phyloP scores from a whole-genome alignment of 2,113 vertebrate genomes.

The Sceloporus tristichus region DNA sequence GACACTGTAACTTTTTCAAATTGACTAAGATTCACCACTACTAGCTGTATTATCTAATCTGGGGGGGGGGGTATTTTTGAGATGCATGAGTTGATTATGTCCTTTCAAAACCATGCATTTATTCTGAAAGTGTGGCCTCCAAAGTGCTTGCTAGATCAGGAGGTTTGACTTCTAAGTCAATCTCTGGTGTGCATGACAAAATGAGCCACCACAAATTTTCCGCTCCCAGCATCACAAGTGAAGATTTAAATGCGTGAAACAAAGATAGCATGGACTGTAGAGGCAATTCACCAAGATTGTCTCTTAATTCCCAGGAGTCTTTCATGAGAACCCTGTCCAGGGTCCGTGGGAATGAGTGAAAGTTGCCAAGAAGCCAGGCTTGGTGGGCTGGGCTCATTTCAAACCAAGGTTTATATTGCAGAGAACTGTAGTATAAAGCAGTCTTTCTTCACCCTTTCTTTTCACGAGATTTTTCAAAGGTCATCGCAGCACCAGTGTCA shows the following conservation, averaged over 20 bases:
- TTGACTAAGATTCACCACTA: not conserved
- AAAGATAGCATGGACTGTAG: conserved; percentile 7
- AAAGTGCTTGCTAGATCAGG: not conserved
- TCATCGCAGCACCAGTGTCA: conserved; percentile 27
- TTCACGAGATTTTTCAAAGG: conserved; percentile 30
- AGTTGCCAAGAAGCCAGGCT: conserved; percentile 25
- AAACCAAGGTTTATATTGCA: conserved; percentile 15
- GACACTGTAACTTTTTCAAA: not conserved
- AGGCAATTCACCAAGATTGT: conserved; percentile 3
- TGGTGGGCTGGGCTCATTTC: conserved; percentile 17
- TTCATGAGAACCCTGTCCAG: conserved; percentile 25
- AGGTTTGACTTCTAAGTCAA: not conserved
- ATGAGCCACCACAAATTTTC: not conserved
- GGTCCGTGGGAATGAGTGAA: conserved; percentile 18
- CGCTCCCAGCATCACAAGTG: not conserved
- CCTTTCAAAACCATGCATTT: not conserved
- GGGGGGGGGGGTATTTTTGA: not conserved
- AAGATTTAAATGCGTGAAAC: conserved; percentile 18
- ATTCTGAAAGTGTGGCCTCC: not conserved
- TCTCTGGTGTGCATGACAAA: not conserved
- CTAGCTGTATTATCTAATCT: not conserved
- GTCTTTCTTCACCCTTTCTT: conserved; percentile 34
- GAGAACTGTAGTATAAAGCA: conserved; percentile 7
- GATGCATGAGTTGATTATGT: not conserved
- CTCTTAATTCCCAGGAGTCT: conserved; percentile 24